A percentile compares a stretch with the other conserved stretches of the same genome.
phyloP scores from a whole-genome alignment of 64 coral and sea anemone species.

The Dendrophyllia cribrosa region DNA sequence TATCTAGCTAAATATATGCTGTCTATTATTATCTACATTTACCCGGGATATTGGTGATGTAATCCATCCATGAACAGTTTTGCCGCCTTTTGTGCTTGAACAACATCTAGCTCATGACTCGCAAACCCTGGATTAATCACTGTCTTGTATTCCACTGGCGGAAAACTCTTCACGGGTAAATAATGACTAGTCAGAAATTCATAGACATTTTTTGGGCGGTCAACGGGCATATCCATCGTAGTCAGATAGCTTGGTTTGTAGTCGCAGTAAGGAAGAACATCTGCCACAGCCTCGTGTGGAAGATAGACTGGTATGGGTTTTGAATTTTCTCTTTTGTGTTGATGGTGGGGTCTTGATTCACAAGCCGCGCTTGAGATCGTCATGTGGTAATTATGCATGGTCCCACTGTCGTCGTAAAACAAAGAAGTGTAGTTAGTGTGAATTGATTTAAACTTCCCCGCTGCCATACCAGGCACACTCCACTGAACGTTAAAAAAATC shows the following conservation, averaged over 20 bases:
- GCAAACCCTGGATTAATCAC: conserved; percentile 16
- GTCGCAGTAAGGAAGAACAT: conserved; percentile 38
- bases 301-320: conserved; percentile 4
- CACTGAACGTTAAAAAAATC: conserved; percentile 49
- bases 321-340: neutral
- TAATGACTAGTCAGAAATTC: neutral
- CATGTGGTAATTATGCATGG: neutral
- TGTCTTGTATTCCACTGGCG: neutral
- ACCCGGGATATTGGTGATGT: conserved; percentile 63
- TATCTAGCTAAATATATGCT: too few species aligned
- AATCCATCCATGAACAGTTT: conserved; percentile 60
- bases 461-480: conserved; percentile 38
- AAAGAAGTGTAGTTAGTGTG: neutral
- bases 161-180: neutral
- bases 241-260: conserved; percentile 53
- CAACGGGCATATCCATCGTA: neutral
- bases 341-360: conserved; percentile 3
- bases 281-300: neutral
- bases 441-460: conserved; percentile 32
- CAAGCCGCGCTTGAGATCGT: neutral
- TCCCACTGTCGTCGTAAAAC: neutral
- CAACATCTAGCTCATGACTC: conserved; percentile 32
- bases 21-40: neutral
- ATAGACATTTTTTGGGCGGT: neutral
- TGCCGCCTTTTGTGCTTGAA: conserved; percentile 37